phyloP scores from a whole-genome alignment of 2,888 invertebrate species.

The Lasioglossum calceatum region DNA sequence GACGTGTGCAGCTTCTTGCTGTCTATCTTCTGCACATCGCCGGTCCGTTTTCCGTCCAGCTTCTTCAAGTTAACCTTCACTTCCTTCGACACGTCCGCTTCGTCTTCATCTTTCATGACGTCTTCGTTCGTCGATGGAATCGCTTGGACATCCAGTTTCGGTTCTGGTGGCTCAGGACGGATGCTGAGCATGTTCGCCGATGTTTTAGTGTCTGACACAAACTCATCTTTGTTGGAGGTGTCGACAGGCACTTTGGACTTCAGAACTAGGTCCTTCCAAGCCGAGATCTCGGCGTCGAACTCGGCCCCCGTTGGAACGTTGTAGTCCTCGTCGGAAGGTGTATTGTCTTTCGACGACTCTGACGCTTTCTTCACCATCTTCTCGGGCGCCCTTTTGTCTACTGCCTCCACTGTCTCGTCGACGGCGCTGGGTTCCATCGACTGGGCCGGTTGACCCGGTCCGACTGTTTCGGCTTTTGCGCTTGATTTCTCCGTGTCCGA shows the following conservation, averaged over 20 bases:
- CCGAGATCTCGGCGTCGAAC: slow-evolving; percentile 64
- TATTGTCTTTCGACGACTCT: neutral
- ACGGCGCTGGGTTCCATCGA: neutral
- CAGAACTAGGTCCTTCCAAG: slow-evolving; percentile 71
- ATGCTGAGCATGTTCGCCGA: slow-evolving; percentile 64
- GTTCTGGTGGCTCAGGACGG: slow-evolving; percentile 75
- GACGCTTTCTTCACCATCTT: slow-evolving; percentile 15
- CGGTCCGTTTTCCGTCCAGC: neutral
- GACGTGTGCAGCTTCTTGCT: slow-evolving; percentile 61
- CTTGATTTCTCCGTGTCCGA: neutral
- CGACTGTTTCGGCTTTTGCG: neutral
- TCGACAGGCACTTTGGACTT: slow-evolving; percentile 58
- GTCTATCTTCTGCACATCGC: slow-evolving; percentile 27
- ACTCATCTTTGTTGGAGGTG: neutral
- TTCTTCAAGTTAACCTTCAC: neutral
- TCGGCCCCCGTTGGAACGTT: slow-evolving; percentile 58
- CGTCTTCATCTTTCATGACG: neutral
- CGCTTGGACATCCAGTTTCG: slow-evolving; percentile 68
- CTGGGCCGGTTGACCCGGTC: neutral
- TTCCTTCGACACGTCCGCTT: neutral
- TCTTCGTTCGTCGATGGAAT: slow-evolving; percentile 51
- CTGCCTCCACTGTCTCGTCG: neutral
- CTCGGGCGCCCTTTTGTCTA: neutral
- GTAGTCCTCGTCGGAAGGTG: slow-evolving; percentile 56
- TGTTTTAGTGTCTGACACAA: neutral